Conservation (phyloP, 2,113 vertebrate genomes). For the Stictonetta naevosa region DNA sequence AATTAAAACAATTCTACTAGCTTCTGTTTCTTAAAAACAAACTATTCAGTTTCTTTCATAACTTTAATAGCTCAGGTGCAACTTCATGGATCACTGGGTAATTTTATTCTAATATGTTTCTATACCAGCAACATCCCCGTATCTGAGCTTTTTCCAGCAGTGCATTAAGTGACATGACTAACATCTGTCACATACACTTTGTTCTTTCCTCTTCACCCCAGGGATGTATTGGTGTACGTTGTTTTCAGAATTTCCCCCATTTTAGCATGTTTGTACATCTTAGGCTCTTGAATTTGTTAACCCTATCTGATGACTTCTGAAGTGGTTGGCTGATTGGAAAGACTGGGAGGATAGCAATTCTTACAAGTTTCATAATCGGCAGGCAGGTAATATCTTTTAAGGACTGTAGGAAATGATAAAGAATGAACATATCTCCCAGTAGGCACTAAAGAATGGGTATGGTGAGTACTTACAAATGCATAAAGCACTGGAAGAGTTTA, state of each 20-base stretch:
- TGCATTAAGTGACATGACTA: neutral
- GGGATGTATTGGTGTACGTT: neutral
- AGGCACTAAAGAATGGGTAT: neutral
- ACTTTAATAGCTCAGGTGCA: constrained; percentile 5
- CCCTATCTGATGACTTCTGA: neutral
- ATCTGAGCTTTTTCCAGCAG: neutral
- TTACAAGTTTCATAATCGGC: neutral
- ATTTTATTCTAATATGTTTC: constrained; percentile 18
- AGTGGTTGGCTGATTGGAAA: neutral
- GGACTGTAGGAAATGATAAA: neutral
- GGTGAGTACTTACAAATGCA: neutral
- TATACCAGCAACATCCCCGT: neutral
- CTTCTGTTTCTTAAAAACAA: constrained; percentile 27
- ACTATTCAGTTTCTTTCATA: neutral
- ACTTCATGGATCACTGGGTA: constrained; percentile 12
- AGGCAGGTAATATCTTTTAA: neutral
- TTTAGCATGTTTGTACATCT: neutral
- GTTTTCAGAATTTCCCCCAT: neutral
- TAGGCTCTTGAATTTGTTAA: neutral
- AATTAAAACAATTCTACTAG: neutral
- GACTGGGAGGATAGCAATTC: neutral
- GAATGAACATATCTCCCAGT: neutral
- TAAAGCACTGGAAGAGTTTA: neutral
- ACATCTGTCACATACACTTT: constrained; percentile 2
- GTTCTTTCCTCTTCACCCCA: neutral